Evolutionary conservation across 2,888 invertebrate genomes (phyloP), one percentile per base, ranked within the genome.

Genomic region (Brachynemurus nebulosus): DNA sequence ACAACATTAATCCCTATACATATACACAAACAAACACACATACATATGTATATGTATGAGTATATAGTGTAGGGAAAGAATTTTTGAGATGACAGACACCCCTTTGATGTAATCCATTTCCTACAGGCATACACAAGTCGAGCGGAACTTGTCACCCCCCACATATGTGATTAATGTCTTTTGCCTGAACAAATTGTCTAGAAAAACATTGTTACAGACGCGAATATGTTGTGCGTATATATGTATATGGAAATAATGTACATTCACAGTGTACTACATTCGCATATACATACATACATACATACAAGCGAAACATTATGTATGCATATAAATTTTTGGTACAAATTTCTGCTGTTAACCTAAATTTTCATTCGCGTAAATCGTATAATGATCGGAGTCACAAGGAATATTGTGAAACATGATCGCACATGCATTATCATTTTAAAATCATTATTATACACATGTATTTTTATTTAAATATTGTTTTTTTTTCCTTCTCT

Each of bases 151-250:
- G 44, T 44, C 44, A 38, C 44, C 44, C 44, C 42, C 27, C 48
- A 50, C 48, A 43, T 48, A 48, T 47, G 62, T 66, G 66, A 66
- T 66, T 66, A 65, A 66, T 66, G 66, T 63, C 40, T 27, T 37
- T 37, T 61, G 49, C 60, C 62, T 61, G 63, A 65, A 63, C 65
- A 66, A 67, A 67, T 67, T 66, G 66, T 64, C 64, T 65, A 64
- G 66, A 67, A 66, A 66, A 67, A 67, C 64, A 66, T 64, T 48
- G 63, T 62, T 61, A 59, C 59, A 61, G 59, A 56, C 59, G 57
- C n/a, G n/a, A n/a, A n/a, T n/a, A n/a, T n/a, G n/a, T 16, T 38
- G 34, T 16, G 21, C 35, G 45, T 45, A 41, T 47, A 44, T 42
- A 44, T 40, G 14, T 36, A 40, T 12, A 35, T 38, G 45, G 38